These are phyloP conservation scores for Augochlora pura DNA, from an alignment of 1,140 invertebrate species.

Conservation along the genomic window DNA sequence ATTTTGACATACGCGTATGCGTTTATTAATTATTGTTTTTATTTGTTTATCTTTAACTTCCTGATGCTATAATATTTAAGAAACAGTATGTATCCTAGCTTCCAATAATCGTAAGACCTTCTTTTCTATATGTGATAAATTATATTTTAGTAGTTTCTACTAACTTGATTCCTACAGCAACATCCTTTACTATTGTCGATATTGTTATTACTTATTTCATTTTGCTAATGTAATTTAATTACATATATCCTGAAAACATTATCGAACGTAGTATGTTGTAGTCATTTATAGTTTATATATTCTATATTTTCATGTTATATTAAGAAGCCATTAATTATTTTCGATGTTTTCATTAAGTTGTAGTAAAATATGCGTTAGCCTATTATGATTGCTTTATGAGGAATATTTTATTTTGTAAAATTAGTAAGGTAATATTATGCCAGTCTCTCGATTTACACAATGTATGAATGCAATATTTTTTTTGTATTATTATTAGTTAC, in stretches of 20 bases:
- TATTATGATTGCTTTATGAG: slow-evolving; percentile 3
- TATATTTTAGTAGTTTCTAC: slow-evolving; percentile 5
- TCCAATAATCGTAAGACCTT: not conserved
- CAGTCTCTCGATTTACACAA: too few species aligned
- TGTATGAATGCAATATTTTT: too few species aligned
- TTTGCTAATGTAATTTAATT: slow-evolving; percentile 6
- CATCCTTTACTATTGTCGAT: not conserved
- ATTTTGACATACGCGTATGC: slow-evolving; percentile 2
- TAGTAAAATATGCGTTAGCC: slow-evolving; percentile 1
- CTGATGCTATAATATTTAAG: not conserved
- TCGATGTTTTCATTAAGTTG: slow-evolving; percentile 25
- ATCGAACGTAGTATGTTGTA: not conserved
- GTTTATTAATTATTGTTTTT: not conserved
- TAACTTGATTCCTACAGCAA: not conserved
- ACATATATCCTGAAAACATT: not conserved
- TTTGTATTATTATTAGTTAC: too few species aligned
- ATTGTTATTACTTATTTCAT: slow-evolving; percentile 4
- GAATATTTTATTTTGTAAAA: slow-evolving; percentile 36
- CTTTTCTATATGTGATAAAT: slow-evolving; percentile 21
- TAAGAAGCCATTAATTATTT: slow-evolving; percentile 5
- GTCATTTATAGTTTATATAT: not conserved
- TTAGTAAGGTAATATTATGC: slow-evolving; percentile 15
- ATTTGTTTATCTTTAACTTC: not conserved
- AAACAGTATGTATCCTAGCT: not conserved
- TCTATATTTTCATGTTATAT: not conserved